Conservation (phyloP, 1,140 invertebrate species). For the Pseudomyrmex sp. region DNA sequence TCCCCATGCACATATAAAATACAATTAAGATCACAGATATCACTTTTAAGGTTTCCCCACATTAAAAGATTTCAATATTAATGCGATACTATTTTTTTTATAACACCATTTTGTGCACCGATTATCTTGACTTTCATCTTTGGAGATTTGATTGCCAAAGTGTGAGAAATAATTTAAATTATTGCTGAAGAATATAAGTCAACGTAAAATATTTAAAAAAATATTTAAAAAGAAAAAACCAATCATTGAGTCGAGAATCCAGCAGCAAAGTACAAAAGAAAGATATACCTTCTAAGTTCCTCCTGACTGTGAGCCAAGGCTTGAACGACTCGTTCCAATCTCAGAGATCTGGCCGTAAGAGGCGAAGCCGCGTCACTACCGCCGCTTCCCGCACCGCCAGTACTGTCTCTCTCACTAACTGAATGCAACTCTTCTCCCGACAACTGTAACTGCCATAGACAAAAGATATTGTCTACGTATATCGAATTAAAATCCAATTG, state of each 20-base stretch:
- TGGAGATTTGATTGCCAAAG: slow-evolving; percentile 50
- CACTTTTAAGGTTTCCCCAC: slow-evolving; percentile 12
- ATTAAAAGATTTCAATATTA: slow-evolving; percentile 3
- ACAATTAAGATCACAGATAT: slow-evolving; percentile 13
- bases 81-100: neutral
- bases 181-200: neutral
- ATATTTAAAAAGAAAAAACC: too few relatives aligned
- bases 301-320: slow-evolving; percentile 95
- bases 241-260: neutral
- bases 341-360: slow-evolving; percentile 93
- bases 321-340: slow-evolving; percentile 93
- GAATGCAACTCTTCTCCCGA: slow-evolving; percentile 90
- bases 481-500: slow-evolving; percentile 1
- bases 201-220: too few relatives aligned
- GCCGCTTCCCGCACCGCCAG: slow-evolving; percentile 86
- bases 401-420: slow-evolving; percentile 88
- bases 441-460: slow-evolving; percentile 87
- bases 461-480: slow-evolving; percentile 44
- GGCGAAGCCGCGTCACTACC: slow-evolving; percentile 92
- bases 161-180: slow-evolving; percentile 5
- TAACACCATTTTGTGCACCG: neutral
- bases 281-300: slow-evolving; percentile 90
- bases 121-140: neutral
- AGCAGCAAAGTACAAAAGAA: neutral
- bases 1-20: slow-evolving; percentile 12